phyloP scores from a whole-genome alignment of 1,140 invertebrate species.

The honey bee (Apis mellifera) region DNA sequence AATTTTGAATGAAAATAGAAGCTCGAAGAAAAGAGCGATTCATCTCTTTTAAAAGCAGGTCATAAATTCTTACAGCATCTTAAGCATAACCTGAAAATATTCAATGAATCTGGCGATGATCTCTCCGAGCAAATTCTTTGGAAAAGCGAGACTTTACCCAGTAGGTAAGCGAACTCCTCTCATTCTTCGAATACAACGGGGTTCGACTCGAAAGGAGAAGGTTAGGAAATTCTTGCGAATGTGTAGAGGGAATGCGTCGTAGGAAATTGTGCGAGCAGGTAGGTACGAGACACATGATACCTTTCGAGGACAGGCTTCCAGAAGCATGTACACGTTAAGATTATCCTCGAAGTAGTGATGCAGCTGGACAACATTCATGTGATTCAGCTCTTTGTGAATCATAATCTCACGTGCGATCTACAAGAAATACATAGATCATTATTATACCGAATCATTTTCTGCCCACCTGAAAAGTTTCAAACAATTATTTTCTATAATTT shows the following conservation, averaged over 20 bases:
- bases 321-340: slow-evolving; percentile 88
- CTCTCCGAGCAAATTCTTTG: slow-evolving; percentile 6
- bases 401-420: slow-evolving; percentile 85
- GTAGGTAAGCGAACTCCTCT: slow-evolving; percentile 16
- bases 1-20: neutral
- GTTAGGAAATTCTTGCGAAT: slow-evolving; percentile 50
- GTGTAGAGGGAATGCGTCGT: slow-evolving; percentile 19
- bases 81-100: neutral
- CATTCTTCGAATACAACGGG: slow-evolving; percentile 12
- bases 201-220: slow-evolving; percentile 14
- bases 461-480: neutral
- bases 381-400: slow-evolving; percentile 86
- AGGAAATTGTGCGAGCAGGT: slow-evolving; percentile 31
- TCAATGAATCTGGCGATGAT: neutral
- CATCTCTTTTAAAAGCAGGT: neutral
- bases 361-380: slow-evolving; percentile 88
- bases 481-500: neutral
- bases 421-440: slow-evolving; percentile 20
- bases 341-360: slow-evolving; percentile 88
- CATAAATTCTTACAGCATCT: neutral
- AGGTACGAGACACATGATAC: slow-evolving; percentile 74
- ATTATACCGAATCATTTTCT: neutral
- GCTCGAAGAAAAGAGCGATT: neutral
- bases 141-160: neutral
- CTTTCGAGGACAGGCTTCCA: slow-evolving; percentile 87